These are phyloP conservation scores for Uria aalge DNA, from an alignment of 2,113 vertebrate genomes.

Conservation along the genomic window DNA sequence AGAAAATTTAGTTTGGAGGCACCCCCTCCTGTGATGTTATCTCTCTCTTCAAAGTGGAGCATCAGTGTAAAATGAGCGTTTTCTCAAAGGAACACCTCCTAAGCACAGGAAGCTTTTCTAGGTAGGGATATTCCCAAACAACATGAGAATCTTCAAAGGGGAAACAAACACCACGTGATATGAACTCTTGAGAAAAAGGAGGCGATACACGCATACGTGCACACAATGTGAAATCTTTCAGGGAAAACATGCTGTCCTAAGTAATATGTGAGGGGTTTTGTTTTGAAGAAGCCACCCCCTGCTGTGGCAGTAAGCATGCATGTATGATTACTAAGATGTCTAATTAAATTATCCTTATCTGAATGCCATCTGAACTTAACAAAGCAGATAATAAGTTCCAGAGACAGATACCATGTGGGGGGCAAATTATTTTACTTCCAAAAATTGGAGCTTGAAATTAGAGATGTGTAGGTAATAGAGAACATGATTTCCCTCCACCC, in stretches of 20 bases:
- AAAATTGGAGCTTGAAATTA: conserved; percentile 74
- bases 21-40: neutral
- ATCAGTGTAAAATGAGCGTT: neutral
- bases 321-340: conserved; percentile 70
- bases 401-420: conserved; percentile 75
- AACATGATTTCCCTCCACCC: conserved; percentile 53
- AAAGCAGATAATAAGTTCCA: conserved; percentile 83
- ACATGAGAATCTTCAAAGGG: conserved; percentile 54
- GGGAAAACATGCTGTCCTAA: conserved; percentile 14
- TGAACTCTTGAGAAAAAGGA: conserved; percentile 2
- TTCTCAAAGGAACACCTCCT: conserved; percentile 18
- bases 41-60: neutral
- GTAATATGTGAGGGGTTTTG: conserved; percentile 16
- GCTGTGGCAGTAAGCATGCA: conserved; percentile 63
- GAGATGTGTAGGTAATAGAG: conserved; percentile 72
- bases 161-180: conserved; percentile 1
- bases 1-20: conserved; percentile 1
- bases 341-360: conserved; percentile 83
- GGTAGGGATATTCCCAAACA: conserved; percentile 8
- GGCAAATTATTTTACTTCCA: conserved; percentile 74
- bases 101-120: neutral
- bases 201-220: neutral
- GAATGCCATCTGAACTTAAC: conserved; percentile 78
- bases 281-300: conserved; percentile 62
- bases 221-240: neutral